Base-by-base conservation (phyloP, 23 tunicate species). In the Halocynthia roretzi region DNA sequence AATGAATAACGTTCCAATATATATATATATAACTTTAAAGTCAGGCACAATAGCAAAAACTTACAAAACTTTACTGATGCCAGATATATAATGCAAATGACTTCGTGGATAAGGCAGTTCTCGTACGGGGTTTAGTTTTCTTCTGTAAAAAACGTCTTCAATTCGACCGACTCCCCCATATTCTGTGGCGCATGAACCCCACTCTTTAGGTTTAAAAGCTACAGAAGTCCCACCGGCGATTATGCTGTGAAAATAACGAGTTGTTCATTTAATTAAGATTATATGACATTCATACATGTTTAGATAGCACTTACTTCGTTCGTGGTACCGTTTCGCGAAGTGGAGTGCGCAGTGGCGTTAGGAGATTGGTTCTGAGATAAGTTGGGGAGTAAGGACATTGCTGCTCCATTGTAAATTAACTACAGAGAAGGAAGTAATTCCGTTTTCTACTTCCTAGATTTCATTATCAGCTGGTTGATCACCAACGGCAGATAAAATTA, bases 311-410 rank as follows among this genome's bases (percentile, higher is more conserved):
- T 75, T 86, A 86, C 91, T 80, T 61, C 54, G 62, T 76, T 60
- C 77, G 80, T 14, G 91, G 85, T 23, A 86, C 81, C 7, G 91
- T 75, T 44, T 67, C 83, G 8, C 85, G 77, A 8, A 80, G 76
- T 0, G 91, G 91, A 8, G 75, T 10, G 66, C 80, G 85, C 52
- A 81, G n/a, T 9, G 91, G 91, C 51, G 85, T 73, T 22, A 81
- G 17, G 6, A 86, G 54, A 66, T 86, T 65, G 6, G 77, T 61
- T 48, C 91, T 86, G 19, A 80, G 71, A 51, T 75, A 86, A 8
- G 91, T 86, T 52, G 85, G 91, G 6, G 91, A 86, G 14, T 20
- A 65, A 40, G 5, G n/a, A 15, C n/a, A 65, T 65, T 31, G 44
- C 44, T 31, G 44, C 44, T 31, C 44, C 44, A 31, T 31, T 31